These are phyloP conservation scores for Nettapus auritus DNA, from an alignment of 2,113 vertebrate species.

Conservation along the genomic window DNA sequence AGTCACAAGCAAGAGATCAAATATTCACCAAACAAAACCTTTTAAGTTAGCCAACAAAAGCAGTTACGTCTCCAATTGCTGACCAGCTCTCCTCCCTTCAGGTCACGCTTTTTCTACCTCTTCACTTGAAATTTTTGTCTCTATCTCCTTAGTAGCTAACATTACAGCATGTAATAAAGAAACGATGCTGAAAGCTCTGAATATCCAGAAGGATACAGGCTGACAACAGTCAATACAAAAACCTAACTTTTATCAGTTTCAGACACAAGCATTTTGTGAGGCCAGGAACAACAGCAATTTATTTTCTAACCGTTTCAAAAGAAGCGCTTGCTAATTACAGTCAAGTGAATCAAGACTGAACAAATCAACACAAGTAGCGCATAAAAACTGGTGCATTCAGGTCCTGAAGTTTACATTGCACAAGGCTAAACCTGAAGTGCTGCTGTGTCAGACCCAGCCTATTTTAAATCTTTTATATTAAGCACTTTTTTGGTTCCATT, in stretches of 20 bases:
- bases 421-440: not conserved
- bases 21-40: not conserved
- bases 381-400: not conserved
- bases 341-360: not conserved
- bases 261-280: not conserved
- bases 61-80: not conserved
- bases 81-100: not conserved
- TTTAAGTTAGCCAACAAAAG: not conserved
- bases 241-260: accelerated
- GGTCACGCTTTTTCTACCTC: not conserved
- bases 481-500: not conserved
- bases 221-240: not conserved
- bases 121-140: not conserved
- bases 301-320: not conserved
- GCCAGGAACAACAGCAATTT: not conserved
- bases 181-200: accelerated
- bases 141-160: not conserved
- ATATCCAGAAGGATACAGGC: accelerated
- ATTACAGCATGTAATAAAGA: not conserved
- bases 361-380: not conserved
- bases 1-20: not conserved
- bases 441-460: not conserved
- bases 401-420: not conserved
- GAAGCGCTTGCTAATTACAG: not conserved
- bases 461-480: not conserved